phyloP scores from a whole-genome alignment of 2,113 vertebrate genomes.

The Pimephales promelas region DNA sequence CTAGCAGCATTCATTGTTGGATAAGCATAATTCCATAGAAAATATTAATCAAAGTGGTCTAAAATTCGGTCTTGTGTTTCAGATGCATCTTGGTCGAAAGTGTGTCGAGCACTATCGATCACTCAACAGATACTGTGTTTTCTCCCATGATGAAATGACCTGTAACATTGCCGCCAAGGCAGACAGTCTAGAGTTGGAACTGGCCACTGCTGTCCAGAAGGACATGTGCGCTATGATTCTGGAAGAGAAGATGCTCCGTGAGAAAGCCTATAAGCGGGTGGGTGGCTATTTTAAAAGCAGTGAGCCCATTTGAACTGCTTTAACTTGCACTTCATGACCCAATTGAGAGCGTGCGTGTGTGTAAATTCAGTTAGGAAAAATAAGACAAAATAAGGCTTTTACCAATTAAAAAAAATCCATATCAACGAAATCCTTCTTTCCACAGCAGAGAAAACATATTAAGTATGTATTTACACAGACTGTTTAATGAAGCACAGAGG shows the following conservation, averaged over 20 bases:
- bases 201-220: conserved; percentile 86
- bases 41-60: neutral
- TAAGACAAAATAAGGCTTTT: no score
- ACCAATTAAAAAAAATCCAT: no score
- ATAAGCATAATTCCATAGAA: neutral
- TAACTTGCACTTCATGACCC: neutral
- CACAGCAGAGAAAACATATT: no score
- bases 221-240: conserved; percentile 88
- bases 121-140: conserved; percentile 93
- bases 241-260: conserved; percentile 83
- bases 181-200: conserved; percentile 82
- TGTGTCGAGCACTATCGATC: conserved; percentile 92
- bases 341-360: neutral
- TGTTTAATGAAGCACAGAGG: no score
- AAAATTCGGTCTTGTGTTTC: neutral
- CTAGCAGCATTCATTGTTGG: neutral
- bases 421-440: no score
- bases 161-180: conserved; percentile 93
- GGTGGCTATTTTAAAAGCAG: conserved; percentile 54
- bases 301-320: neutral
- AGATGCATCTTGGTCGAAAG: conserved; percentile 90
- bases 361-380: no score
- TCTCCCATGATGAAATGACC: conserved; percentile 97
- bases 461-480: no score
- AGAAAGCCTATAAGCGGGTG: conserved; percentile 85